Base-by-base conservation (phyloP, 2,113 vertebrate genomes). In the Phasianus colchicus region DNA sequence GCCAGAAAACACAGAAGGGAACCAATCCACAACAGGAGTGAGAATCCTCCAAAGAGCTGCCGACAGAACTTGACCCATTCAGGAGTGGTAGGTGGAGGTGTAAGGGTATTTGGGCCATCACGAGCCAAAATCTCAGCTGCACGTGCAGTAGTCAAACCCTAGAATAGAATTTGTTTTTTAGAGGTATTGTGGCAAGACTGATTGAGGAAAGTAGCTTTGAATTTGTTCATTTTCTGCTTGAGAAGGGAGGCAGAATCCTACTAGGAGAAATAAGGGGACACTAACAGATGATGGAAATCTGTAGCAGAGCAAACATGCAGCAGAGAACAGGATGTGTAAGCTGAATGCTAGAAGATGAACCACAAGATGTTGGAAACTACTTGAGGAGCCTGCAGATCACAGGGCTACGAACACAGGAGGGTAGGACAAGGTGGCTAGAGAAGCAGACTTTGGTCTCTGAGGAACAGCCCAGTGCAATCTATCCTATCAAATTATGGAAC, bases 21-120 rank as follows among this genome's bases (percentile, higher is more conserved):
- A 45, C 99, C 99, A 8, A 99, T 99, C 99, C 99, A 99, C 92
- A 99, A 97, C 40, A 99, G 94, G 95, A 99, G 99, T 0, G 99
- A 99, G 97, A 99, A 99, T 1, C 99, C 99, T 27, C 99, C 99
- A 4, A 99, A 99, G 25, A 99, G 98, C 97, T 99, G 99, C 95
- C 97, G 98, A 55, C 99, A 99, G 97, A 99, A 99, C 93, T 99
- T 99, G 8, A 99, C 96, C 99, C 99, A 99, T 86, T 99, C 99
- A 3, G 99, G 99, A 21, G 99, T 99, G 5, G 99, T 99, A 43
- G 99, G 99, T 18, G 99, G 99, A 2, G 99, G 99, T 0, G 99
- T 99, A 50, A 99, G 98, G 69, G 99, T 90, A 8, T 99, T 99
- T 4, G 99, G 99, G 18, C 99, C 99, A 42, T 99, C 99, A 20